Evolutionary conservation across 1,140 invertebrate genomes (phyloP).

Genomic region (Scylla paramamosain): DNA sequence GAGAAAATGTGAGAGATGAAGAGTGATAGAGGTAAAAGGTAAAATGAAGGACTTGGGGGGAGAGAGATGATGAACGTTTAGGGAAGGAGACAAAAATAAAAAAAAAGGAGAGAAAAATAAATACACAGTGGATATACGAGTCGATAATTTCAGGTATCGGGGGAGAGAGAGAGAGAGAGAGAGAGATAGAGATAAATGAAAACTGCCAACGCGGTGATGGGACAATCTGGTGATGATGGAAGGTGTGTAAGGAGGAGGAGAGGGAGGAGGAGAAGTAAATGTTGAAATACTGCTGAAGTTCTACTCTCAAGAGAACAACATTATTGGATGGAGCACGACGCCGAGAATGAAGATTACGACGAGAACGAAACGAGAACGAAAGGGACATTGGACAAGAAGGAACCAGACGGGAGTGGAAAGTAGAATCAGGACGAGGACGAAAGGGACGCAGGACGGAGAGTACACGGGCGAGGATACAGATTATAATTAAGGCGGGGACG

Average conservation of each 20-base stretch:
- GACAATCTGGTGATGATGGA: not conserved
- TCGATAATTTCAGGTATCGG: not conserved
- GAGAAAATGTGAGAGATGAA: not conserved
- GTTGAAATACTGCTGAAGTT: not conserved
- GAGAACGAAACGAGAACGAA: no score
- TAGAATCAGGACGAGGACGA: not conserved
- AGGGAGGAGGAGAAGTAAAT: not conserved
- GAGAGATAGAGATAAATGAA: not conserved
- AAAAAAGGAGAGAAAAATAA: not conserved
- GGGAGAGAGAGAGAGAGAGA: not conserved
- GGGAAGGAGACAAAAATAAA: not conserved
- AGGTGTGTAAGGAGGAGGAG: not conserved
- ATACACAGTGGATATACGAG: not conserved
- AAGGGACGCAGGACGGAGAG: not conserved
- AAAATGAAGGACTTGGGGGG: not conserved
- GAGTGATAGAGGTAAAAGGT: not conserved
- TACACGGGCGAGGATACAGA: not conserved
- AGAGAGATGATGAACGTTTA: not conserved
- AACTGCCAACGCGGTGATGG: not conserved
- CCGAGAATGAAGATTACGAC: no score
- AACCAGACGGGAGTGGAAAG: not conserved
- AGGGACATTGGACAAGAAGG: no score
- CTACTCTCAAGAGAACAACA: not conserved
- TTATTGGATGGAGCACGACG: not conserved
- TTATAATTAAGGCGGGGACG: not conserved